Conservation (phyloP, 2,888 invertebrate genomes). For the Caenorhabditis sulstoni region DNA sequence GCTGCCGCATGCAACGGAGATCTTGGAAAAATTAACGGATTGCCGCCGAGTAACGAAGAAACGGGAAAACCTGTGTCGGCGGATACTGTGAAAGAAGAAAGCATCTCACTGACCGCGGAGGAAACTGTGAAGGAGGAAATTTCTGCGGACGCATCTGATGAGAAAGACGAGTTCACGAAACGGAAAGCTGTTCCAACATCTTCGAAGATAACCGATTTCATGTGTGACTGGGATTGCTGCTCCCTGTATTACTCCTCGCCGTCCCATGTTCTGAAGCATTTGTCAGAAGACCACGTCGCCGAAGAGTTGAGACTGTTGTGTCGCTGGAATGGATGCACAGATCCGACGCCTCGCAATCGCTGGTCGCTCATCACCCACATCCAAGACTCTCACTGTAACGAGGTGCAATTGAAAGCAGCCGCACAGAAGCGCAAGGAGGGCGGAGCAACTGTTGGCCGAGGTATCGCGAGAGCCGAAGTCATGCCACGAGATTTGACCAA, state of each 20-base stretch:
- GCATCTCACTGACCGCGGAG: constrained; percentile 5
- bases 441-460: constrained; percentile 29
- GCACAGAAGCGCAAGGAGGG: constrained; percentile 84
- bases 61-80: background rate
- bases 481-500: constrained; percentile 82
- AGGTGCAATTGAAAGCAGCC: constrained; percentile 86
- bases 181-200: constrained; percentile 18
- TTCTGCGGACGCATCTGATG: constrained; percentile 1
- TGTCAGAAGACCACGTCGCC: constrained; percentile 70
- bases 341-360: constrained; percentile 72
- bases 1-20: constrained; percentile 46
- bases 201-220: constrained; percentile 60
- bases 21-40: constrained; percentile 33
- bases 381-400: constrained; percentile 92
- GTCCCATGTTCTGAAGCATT: constrained; percentile 69
- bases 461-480: constrained; percentile 40
- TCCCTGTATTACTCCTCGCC: constrained; percentile 64
- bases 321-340: constrained; percentile 76
- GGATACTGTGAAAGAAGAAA: constrained; percentile 19
- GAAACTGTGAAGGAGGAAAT: constrained; percentile 3
- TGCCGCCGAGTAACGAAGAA: constrained; percentile 4
- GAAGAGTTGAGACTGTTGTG: constrained; percentile 63
- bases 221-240: constrained; percentile 80
- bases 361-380: constrained; percentile 98
- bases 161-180: constrained; percentile 14